These are phyloP conservation scores for Neopipo cinnamomea DNA, from an alignment of 2,113 vertebrate genomes.

Conservation along the genomic window DNA sequence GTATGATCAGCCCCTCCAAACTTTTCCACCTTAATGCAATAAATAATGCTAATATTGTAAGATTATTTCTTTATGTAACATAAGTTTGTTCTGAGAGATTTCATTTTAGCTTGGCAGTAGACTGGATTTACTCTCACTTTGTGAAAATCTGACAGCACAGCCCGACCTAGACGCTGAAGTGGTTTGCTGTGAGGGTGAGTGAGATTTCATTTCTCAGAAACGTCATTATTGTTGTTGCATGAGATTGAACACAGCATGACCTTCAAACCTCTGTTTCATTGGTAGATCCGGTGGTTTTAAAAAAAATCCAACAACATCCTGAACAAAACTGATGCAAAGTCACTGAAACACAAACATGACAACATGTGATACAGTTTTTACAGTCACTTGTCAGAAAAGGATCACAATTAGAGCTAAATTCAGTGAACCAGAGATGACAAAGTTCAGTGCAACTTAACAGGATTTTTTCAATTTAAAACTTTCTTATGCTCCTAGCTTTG, in stretches of 20 bases:
- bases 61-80: neutral
- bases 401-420: neutral
- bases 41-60: neutral
- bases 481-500: neutral
- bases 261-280: neutral
- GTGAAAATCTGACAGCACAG: neutral
- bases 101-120: neutral
- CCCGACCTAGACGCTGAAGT: neutral
- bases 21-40: neutral
- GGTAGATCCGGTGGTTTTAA: neutral
- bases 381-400: neutral
- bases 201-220: conserved; percentile 3
- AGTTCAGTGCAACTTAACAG: neutral
- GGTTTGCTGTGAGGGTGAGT: neutral
- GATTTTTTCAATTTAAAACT: neutral
- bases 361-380: neutral
- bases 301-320: neutral
- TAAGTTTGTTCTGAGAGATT: neutral
- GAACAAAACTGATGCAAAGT: neutral
- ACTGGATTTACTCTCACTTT: neutral
- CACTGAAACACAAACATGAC: neutral
- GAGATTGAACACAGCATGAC: neutral
- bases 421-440: neutral
- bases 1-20: neutral
- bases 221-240: neutral